Base-by-base conservation (phyloP, 2,888 invertebrate genomes). In the Acleris emargana region DNA sequence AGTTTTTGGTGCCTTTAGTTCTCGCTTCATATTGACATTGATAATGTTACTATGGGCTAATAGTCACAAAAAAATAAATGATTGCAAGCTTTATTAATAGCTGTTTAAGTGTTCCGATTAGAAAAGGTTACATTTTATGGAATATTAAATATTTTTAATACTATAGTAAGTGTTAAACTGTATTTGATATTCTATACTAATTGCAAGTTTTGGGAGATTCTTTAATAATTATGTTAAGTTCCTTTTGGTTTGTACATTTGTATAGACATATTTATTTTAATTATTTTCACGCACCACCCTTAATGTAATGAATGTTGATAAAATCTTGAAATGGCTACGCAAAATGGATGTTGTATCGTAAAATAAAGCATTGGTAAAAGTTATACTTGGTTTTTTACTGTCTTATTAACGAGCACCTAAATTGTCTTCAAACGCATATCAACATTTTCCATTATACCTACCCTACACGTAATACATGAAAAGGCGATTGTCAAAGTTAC, bases 241-340 rank as follows among this genome's bases (percentile, higher is more conserved):
- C 32, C 45, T 58, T 52, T 58, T 64, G 25, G 18, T 52, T 64
- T 47, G 58, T 64, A 16, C 52, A 53, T 42, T 54, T 54, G 42
- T 47, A 20, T 32, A 32, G 38, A 9, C 25, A 16, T 43, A 28
- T 25, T 25, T 38, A 42, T 17, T 64, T 4, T 50, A 64, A 49
- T 53, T 64, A 54, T 64, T 64, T 50, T 20, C 25, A 32, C 25
- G 28, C 25, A 43, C 25, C 25, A 43, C 25, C 38, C 5, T 53
- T 5, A 20, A 60, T 13, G 58, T 5, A 20, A 60, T 13, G 58
- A 16, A 38, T 43, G 22, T 51, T 32, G 38, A 66, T 61, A 18
- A 38, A 55, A 79, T 54, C 76, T 81, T 57, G 74, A 75, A 64
- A 69, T 68, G 50, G 68, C 64, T 61, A 67, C 54, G 58, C 67